These are phyloP conservation scores for Xiphophorus maculatus DNA, from an alignment of 2,113 vertebrate species.

Conservation along the genomic window DNA sequence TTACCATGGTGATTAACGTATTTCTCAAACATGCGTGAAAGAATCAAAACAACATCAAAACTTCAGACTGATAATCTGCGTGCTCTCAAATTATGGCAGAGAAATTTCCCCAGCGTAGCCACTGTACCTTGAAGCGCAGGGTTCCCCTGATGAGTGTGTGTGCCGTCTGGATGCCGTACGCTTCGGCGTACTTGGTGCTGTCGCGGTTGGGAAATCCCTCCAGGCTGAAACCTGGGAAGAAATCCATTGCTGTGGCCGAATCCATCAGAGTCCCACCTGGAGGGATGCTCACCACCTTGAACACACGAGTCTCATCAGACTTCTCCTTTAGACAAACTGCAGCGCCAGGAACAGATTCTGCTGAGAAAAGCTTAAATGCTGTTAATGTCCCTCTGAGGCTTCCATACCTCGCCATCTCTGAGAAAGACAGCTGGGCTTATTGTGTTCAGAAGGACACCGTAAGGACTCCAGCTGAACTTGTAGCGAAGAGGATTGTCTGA, in stretches of 20 bases:
- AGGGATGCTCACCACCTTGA: constrained; percentile 80
- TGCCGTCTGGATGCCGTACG: constrained; percentile 89
- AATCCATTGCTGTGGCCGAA: constrained; percentile 84
- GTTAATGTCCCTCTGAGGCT: background rate
- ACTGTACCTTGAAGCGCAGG: constrained; percentile 88
- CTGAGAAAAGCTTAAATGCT: background rate
- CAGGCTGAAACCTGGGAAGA: constrained; percentile 91
- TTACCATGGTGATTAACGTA: too few relatives aligned
- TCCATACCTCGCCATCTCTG: constrained; percentile 86
- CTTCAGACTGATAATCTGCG: too few relatives aligned
- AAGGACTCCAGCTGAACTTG: constrained; percentile 98
- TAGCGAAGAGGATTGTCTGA: constrained; percentile 96
- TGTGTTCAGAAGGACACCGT: constrained; percentile 90
- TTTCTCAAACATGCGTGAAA: too few relatives aligned
- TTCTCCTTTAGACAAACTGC: background rate
- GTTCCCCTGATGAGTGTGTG: constrained; percentile 93
- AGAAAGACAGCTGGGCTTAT: constrained; percentile 88
- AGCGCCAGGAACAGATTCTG: background rate
- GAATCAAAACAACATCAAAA: too few relatives aligned
- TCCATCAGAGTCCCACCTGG: constrained; percentile 88
- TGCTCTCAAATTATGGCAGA: too few relatives aligned
- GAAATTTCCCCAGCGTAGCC: too few relatives aligned
- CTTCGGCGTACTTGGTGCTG: constrained; percentile 89
- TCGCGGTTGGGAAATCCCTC: constrained; percentile 97
- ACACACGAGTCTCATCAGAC: background rate